phyloP scores from a whole-genome alignment of 2,113 vertebrate species.

The Ariopsis seemanni region DNA sequence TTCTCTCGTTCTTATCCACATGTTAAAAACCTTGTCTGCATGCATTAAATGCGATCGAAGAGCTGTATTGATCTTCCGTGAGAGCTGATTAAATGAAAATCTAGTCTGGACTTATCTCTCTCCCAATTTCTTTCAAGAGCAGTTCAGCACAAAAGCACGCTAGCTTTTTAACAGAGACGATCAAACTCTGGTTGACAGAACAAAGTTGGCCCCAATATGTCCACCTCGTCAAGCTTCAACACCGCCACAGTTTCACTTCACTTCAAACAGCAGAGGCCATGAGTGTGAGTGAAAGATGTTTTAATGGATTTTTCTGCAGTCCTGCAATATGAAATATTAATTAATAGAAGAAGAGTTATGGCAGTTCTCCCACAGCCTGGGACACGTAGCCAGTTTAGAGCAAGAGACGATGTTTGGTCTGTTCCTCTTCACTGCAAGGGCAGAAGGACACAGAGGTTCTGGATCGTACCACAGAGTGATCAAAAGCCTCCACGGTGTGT shows the following conservation, averaged over 20 bases:
- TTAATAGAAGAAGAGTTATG: constrained; percentile 7
- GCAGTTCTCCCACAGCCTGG: neutral
- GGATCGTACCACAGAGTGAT: neutral
- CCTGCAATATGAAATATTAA: constrained; percentile 29
- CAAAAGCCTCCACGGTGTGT: neutral
- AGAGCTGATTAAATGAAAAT: neutral
- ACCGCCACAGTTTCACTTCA: neutral
- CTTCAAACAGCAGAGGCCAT: neutral
- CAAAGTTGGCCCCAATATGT: constrained; percentile 16
- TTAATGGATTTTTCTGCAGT: constrained; percentile 1
- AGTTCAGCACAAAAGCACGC: neutral
- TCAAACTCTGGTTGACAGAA: constrained; percentile 5
- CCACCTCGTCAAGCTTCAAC: neutral
- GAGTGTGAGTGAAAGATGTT: neutral
- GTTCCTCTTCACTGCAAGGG: neutral
- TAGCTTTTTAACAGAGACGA: neutral
- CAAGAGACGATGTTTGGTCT: neutral
- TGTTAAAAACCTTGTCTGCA: neutral
- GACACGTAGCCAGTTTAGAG: neutral
- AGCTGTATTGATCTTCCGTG: neutral
- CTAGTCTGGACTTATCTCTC: neutral
- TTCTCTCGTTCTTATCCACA: neutral
- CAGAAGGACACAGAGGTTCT: neutral
- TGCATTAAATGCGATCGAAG: neutral
- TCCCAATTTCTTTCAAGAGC: neutral